These are phyloP conservation scores for Anastatus disparis DNA, from an alignment of 1,140 invertebrate species.

Conservation along the genomic window DNA sequence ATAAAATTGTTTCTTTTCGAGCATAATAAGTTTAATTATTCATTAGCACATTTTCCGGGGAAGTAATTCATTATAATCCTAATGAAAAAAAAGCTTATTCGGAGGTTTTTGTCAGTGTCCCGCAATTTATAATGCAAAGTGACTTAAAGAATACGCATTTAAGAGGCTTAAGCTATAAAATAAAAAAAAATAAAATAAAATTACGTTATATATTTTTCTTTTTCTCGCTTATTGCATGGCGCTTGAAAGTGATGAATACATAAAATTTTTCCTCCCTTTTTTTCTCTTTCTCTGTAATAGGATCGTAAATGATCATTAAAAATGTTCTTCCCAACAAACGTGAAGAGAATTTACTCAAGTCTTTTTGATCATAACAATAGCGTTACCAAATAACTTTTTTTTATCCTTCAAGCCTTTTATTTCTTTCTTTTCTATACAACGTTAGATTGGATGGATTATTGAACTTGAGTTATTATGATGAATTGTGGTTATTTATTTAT, in stretches of 20 bases:
- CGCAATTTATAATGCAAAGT: not conserved
- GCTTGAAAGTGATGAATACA: not conserved
- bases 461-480: not conserved
- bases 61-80: not conserved
- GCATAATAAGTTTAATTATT: no score
- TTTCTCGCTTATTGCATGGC: no score
- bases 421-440: not conserved
- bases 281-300: slow-evolving; percentile 11
- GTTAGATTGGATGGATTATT: not conserved
- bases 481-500: not conserved
- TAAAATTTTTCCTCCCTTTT: not conserved
- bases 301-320: slow-evolving; percentile 15
- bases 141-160: not conserved
- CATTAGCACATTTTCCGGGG: not conserved
- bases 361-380: not conserved
- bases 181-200: not conserved
- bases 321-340: not conserved
- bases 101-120: not conserved
- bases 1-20: no score
- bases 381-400: slow-evolving; percentile 1
- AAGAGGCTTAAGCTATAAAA: not conserved
- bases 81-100: not conserved
- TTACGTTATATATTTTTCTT: slow-evolving; percentile 13
- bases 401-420: not conserved
- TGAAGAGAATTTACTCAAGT: not conserved